Evolutionary conservation across 2,888 invertebrate genomes (phyloP).

Genomic region (Drosophila merina): DNA sequence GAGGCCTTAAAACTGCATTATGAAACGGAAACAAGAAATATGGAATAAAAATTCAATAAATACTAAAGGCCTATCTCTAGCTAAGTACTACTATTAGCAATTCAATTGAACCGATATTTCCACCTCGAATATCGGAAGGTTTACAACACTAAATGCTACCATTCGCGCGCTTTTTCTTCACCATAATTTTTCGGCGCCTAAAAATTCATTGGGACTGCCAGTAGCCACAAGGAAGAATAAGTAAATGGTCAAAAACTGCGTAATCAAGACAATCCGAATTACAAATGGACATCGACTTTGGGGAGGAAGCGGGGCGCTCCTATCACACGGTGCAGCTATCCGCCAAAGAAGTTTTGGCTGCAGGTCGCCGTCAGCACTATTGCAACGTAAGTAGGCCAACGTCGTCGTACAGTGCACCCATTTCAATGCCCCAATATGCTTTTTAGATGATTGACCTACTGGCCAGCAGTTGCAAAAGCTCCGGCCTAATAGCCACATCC

Average conservation of each 20-base stretch:
- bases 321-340: slow-evolving; percentile 82
- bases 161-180: background rate
- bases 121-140: too few relatives aligned
- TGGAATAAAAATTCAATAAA: too few relatives aligned
- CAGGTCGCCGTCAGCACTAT: slow-evolving; percentile 81
- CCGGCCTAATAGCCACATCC: slow-evolving; percentile 70
- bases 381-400: slow-evolving; percentile 81
- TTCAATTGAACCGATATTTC: too few relatives aligned
- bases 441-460: slow-evolving; percentile 83
- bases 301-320: slow-evolving; percentile 72
- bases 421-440: background rate
- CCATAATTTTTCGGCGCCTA: background rate
- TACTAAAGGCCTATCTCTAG: too few relatives aligned
- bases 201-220: background rate
- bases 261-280: background rate
- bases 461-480: slow-evolving; percentile 81
- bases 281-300: slow-evolving; percentile 71
- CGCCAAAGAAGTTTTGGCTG: slow-evolving; percentile 81
- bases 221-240: background rate
- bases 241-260: background rate
- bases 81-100: too few relatives aligned
- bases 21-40: too few relatives aligned
- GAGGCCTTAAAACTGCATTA: too few relatives aligned
- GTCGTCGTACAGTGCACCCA: background rate
- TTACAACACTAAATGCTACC: too few relatives aligned